Percentiles rank a stretch among this genome's conserved stretches.
Evolutionary conservation across 2,797 vertebrate genomes (phyloP).

Genomic region (Heterohyrax brucei): DNA sequence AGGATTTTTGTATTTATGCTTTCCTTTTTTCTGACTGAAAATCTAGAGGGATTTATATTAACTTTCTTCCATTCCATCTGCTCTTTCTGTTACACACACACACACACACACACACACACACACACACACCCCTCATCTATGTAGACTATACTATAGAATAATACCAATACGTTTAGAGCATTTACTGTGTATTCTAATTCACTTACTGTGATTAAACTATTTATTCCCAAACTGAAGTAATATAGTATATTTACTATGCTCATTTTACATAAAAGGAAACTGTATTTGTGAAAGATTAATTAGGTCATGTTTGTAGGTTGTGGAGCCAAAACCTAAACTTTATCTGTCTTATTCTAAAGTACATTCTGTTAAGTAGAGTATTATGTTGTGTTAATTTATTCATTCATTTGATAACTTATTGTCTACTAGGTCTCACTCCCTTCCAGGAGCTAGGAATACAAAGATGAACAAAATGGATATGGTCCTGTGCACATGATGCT

Average conservation of each 20-base stretch:
- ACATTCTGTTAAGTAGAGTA: not conserved
- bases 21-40: not conserved
- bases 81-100: not conserved
- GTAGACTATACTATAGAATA: not conserved
- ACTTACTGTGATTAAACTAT: not conserved
- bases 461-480: not conserved
- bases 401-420: not conserved
- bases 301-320: not conserved
- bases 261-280: not conserved
- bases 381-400: not conserved
- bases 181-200: not conserved
- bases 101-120: not conserved
- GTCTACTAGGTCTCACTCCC: not conserved
- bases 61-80: not conserved
- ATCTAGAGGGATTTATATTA: conserved; percentile 21
- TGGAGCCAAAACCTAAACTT: not conserved
- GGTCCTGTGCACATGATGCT: not conserved
- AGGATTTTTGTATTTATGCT: not conserved
- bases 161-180: conserved; percentile 13
- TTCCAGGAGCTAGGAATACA: not conserved
- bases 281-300: not conserved
- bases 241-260: not conserved
- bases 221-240: not conserved
- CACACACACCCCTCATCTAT: not conserved
- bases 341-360: not conserved